These are phyloP conservation scores for Oncorhynchus gorbuscha DNA, from an alignment of 2,113 vertebrate genomes.

Conservation along the genomic window DNA sequence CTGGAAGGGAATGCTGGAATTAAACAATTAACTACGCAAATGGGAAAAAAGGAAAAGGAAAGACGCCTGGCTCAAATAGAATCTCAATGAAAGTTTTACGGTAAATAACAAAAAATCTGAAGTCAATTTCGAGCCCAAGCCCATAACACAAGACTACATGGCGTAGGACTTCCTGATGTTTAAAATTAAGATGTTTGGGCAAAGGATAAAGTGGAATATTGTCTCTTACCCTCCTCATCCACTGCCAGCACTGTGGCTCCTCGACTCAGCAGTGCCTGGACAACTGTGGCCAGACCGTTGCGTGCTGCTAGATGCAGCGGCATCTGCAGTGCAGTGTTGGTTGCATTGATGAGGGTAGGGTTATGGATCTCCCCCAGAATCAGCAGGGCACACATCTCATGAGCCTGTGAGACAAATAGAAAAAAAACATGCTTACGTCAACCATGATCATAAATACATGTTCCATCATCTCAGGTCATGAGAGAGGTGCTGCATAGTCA, in stretches of 20 bases:
- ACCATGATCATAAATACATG: background rate
- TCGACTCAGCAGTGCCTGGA: slow-evolving; percentile 93
- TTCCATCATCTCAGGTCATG: background rate
- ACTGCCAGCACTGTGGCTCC: slow-evolving; percentile 96
- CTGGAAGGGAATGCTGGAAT: too few relatives aligned
- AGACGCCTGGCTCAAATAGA: too few relatives aligned
- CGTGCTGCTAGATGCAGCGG: slow-evolving; percentile 95
- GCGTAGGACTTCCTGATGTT: background rate
- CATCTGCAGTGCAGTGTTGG: slow-evolving; percentile 96
- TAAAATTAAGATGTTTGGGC: background rate
- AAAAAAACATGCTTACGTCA: background rate
- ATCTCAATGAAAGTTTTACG: too few relatives aligned
- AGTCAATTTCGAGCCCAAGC: too few relatives aligned
- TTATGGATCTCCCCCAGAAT: slow-evolving; percentile 96
- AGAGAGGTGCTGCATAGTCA: background rate
- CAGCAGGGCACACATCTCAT: slow-evolving; percentile 98
- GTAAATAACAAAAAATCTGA: too few relatives aligned
- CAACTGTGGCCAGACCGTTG: slow-evolving; percentile 92
- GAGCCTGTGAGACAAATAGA: slow-evolving; percentile 74
- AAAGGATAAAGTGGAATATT: background rate
- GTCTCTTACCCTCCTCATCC: slow-evolving; percentile 90
- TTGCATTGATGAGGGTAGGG: slow-evolving; percentile 95
- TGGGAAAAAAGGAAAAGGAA: too few relatives aligned
- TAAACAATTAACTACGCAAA: too few relatives aligned
- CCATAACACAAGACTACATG: too few relatives aligned